Evolutionary conservation across 2,888 invertebrate species (phyloP), one percentile per base, ranked within the genome.

Genomic region (Macaria liturata): DNA sequence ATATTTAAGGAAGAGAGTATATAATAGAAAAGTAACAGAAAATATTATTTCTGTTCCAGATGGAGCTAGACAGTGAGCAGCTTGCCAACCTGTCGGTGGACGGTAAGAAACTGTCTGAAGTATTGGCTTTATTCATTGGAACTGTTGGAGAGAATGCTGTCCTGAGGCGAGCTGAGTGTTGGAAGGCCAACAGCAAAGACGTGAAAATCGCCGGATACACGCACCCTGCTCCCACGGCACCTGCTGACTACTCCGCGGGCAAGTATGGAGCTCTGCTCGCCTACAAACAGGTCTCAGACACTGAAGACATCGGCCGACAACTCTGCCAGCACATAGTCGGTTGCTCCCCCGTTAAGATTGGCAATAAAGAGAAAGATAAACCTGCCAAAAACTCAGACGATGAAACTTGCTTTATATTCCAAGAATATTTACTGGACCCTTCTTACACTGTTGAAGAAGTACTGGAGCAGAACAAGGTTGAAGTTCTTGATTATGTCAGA

Each of bases 301-400:
- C 80, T 1, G 85, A 92, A 47, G 86, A 91, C 55, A 75, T 96
- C 7, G 96, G 96, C 20, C 94, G 94, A 68, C 95, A 97, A 74
- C 82, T 99, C 5, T 98, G 98, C 78, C 98, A 98, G 80, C 99
- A 99, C 77, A 95, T 99, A 71, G 97, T 99, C 31, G 98, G 97
- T 37, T 95, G 97, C 94, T 95, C 96, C 71, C 98, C 98, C 0
- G 81, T 75, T 42, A 96, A 95, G 87, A 93, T 97, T 61, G 97
- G 97, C 0, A 83, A 93, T 66, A 91, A 93, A 64, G 88, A 89
- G 9, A 85, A 81, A 49, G 96, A 96, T 75, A 84, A 94, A 67
- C 95, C 95, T 5, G 81, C 90, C 0, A 86, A 92, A 64, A 93
- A 95, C 69, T 80, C 93, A 48, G 96, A 97, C 70, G 95, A 97